phyloP scores from a whole-genome alignment of 1,140 invertebrate species.

The Drosophila yakuba region DNA sequence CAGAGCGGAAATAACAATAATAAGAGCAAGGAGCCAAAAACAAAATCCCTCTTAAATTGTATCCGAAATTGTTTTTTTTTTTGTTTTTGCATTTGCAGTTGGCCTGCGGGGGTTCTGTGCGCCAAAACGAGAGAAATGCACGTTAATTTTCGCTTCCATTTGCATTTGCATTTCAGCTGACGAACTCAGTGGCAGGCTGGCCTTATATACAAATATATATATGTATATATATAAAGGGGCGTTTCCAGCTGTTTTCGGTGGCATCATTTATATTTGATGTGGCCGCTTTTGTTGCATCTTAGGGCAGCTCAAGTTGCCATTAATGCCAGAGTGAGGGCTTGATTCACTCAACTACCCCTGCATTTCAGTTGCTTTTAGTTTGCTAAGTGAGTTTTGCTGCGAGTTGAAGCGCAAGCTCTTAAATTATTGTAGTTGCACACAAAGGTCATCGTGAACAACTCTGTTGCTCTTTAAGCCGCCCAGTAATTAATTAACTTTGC shows the following conservation, averaged over 20 bases:
- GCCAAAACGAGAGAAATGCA: constrained; percentile 28
- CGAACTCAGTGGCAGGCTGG: constrained; percentile 22
- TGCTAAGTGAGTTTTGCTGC: constrained; percentile 55
- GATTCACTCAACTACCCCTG: background rate
- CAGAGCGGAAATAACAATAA: constrained; percentile 40
- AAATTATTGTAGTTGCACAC: constrained; percentile 72
- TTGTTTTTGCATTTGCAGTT: constrained; percentile 4
- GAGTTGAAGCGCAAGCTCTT: constrained; percentile 58
- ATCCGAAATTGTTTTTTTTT: constrained; percentile 35
- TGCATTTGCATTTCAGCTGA: constrained; percentile 57
- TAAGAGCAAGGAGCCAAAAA: constrained; percentile 15
- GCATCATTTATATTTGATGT: constrained; percentile 68
- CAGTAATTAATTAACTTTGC: constrained; percentile 80
- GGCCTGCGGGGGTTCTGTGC: no score
- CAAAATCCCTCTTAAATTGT: constrained; percentile 45
- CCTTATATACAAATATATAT: background rate
- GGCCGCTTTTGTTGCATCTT: constrained; percentile 49
- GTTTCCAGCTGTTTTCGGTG: constrained; percentile 14
- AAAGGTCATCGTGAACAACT: constrained; percentile 15
- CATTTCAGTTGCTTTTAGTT: constrained; percentile 11
- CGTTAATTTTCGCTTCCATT: constrained; percentile 63
- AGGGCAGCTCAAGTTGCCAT: constrained; percentile 72
- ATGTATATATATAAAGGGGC: background rate
- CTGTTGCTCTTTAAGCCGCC: constrained; percentile 38
- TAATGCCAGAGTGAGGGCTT: constrained; percentile 50